Percentiles rank a stretch among this genome's conserved stretches.
These are phyloP conservation scores for Drosophila parthenogenetica DNA, from an alignment of 2,888 invertebrate genomes.

Conservation along the genomic window DNA sequence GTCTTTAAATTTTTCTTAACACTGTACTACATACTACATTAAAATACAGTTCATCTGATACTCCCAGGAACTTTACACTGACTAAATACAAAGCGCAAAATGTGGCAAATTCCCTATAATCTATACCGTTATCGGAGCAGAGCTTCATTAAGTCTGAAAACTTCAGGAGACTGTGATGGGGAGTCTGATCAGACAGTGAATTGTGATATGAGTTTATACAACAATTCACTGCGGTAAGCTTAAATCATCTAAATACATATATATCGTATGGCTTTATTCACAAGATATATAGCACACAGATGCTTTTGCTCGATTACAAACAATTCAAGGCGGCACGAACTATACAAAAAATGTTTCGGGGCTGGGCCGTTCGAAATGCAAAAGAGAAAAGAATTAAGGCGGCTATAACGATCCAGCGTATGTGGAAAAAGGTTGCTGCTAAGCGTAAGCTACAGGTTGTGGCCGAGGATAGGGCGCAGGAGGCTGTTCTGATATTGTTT, in stretches of 20 bases:
- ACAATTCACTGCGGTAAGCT: constrained; percentile 18
- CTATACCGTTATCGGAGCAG: background rate
- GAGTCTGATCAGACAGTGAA: background rate
- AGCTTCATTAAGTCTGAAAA: background rate
- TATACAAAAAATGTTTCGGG: constrained; percentile 73
- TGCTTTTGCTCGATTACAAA: constrained; percentile 65
- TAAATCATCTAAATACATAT: background rate
- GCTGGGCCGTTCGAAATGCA: constrained; percentile 46
- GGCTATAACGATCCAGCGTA: constrained; percentile 66
- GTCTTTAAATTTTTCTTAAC: too few relatives aligned
- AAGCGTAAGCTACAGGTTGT: constrained; percentile 7
- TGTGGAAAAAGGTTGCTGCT: constrained; percentile 65
- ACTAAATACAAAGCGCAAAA: background rate
- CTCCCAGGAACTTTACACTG: background rate
- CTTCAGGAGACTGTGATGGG: background rate
- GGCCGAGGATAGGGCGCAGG: constrained; percentile 55
- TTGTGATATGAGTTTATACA: background rate
- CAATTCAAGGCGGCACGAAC: constrained; percentile 76
- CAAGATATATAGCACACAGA: constrained; percentile 42
- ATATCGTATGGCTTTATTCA: background rate
- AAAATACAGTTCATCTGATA: background rate
- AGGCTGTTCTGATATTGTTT: constrained; percentile 36
- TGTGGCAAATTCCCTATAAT: background rate
- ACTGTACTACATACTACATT: too few relatives aligned
- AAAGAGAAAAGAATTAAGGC: constrained; percentile 11